phyloP scores from a whole-genome alignment of 2,113 vertebrate species.

The Megaceryle maxima region DNA sequence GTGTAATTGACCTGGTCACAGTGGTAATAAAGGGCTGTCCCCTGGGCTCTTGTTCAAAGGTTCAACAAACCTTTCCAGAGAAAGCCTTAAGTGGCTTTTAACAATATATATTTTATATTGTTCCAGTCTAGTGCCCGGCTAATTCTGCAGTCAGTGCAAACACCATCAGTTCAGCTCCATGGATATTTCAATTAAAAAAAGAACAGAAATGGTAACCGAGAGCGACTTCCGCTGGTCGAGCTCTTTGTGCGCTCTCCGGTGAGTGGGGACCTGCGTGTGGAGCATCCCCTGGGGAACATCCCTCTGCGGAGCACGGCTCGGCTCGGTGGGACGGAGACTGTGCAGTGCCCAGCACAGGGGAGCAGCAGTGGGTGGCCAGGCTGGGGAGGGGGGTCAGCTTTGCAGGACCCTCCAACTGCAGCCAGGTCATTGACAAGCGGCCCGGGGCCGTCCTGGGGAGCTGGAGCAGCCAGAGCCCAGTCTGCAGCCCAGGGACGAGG shows the following conservation, averaged over 20 bases:
- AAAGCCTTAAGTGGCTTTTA: slow-evolving; percentile 35
- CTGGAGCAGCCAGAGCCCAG: background rate
- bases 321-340: background rate
- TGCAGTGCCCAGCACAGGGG: background rate
- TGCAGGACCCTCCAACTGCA: background rate
- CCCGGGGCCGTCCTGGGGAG: accelerated
- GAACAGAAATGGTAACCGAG: accelerated
- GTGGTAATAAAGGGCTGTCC: slow-evolving; percentile 27
- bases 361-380: accelerated
- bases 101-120: slow-evolving; percentile 11
- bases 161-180: background rate
- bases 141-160: background rate
- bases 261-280: accelerated
- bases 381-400: background rate
- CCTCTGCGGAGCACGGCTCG: accelerated
- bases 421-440: accelerated
- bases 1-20: slow-evolving; percentile 44
- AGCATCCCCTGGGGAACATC: background rate
- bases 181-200: background rate
- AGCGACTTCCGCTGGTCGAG: accelerated
- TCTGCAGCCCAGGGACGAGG: accelerated
- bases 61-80: background rate
- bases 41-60: slow-evolving; percentile 25
- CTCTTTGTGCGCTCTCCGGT: background rate
- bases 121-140: background rate